Conservation (phyloP, 1,140 invertebrate genomes). For the Armadillidium nasatum region DNA sequence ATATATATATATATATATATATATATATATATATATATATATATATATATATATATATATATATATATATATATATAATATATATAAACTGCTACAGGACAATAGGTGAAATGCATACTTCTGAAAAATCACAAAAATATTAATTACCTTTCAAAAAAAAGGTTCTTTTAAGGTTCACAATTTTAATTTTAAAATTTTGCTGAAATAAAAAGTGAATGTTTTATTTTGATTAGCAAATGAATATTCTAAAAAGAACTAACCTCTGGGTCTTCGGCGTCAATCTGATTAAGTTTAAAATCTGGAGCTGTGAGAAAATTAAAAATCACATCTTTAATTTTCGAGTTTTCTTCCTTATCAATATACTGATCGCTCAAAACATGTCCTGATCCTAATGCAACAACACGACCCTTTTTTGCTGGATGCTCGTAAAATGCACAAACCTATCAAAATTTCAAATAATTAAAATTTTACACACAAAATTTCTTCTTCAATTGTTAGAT, state of each 20-base stretch:
- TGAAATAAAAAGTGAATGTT: not conserved
- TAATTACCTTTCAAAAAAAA: slow-evolving; percentile 17
- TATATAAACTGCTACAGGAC: too few relatives aligned
- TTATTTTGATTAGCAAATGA: not conserved
- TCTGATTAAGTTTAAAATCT: slow-evolving; percentile 65
- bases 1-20: too few relatives aligned
- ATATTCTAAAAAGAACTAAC: slow-evolving; percentile 52
- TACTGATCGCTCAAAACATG: slow-evolving; percentile 68
- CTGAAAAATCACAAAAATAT: slow-evolving; percentile 28
- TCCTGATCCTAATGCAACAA: slow-evolving; percentile 58
- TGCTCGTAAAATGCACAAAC: slow-evolving; percentile 44
- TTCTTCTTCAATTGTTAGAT: too few relatives aligned
- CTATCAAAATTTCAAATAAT: slow-evolving; percentile 4
- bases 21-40: too few relatives aligned
- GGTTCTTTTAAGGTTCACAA: not conserved
- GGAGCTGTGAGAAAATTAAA: slow-evolving; percentile 74
- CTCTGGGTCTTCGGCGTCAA: slow-evolving; percentile 91
- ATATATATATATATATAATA: too few relatives aligned
- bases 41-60: too few relatives aligned
- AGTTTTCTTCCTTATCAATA: slow-evolving; percentile 92
- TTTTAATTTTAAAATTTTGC: slow-evolving; percentile 12
- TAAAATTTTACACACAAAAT: too few relatives aligned
- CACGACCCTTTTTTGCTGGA: slow-evolving; percentile 50
- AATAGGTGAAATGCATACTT: too few relatives aligned
- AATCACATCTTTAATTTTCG: slow-evolving; percentile 80